Evolutionary conservation across 2,888 invertebrate species (phyloP).

Genomic region (Scotopteryx bipunctaria): DNA sequence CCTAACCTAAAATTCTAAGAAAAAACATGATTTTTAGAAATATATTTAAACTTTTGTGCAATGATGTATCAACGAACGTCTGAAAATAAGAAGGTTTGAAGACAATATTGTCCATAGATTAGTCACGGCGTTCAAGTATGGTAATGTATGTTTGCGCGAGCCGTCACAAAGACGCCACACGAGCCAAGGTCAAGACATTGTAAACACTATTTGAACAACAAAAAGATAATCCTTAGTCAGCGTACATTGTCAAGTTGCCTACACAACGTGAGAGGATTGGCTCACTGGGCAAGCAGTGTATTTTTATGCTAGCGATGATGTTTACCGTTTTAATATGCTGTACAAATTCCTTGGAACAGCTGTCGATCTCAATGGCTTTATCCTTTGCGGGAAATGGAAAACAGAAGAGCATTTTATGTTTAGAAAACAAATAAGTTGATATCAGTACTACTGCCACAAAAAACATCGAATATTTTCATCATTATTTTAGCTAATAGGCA

Average conservation of each 20-base stretch:
- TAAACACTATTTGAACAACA: conserved; percentile 47
- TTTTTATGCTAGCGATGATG: conserved; percentile 15
- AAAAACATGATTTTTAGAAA: too few relatives aligned
- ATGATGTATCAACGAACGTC: too few relatives aligned
- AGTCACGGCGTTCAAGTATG: conserved; percentile 60
- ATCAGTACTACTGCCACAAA: too few relatives aligned
- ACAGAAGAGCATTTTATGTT: not conserved
- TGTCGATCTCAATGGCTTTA: conserved; percentile 31
- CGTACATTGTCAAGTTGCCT: conserved; percentile 43
- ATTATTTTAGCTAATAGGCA: too few relatives aligned
- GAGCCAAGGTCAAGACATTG: conserved; percentile 58
- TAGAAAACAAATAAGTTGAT: too few relatives aligned
- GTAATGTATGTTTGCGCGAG: conserved; percentile 67
- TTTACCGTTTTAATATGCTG: conserved; percentile 16
- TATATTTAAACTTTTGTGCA: too few relatives aligned
- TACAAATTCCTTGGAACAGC: conserved; percentile 29
- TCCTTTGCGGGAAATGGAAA: conserved; percentile 8
- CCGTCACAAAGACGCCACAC: conserved; percentile 56
- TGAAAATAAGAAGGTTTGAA: conserved; percentile 16
- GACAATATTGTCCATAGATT: conserved; percentile 45
- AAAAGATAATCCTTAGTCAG: conserved; percentile 42
- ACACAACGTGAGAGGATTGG: conserved; percentile 36
- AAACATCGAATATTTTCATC: too few relatives aligned
- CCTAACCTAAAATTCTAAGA: too few relatives aligned
- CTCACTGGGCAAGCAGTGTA: conserved; percentile 41